These are phyloP conservation scores for Macropodus opercularis DNA, from an alignment of 2,797 vertebrate genomes.

Conservation along the genomic window DNA sequence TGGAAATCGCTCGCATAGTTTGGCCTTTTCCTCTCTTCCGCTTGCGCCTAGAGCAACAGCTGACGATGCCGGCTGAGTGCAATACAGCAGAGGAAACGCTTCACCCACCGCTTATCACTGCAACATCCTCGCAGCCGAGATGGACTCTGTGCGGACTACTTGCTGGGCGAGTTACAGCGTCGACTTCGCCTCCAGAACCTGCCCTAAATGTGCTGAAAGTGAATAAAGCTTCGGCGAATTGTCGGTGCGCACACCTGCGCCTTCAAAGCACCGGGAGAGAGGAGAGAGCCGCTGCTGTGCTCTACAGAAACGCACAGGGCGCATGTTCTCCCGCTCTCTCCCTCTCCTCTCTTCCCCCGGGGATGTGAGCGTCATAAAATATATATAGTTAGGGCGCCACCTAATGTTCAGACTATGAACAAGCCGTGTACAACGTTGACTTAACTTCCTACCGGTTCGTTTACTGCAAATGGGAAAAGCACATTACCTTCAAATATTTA, in stretches of 20 bases:
- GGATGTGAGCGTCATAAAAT: constrained; percentile 30
- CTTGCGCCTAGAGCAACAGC: constrained; percentile 79
- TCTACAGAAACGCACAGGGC: constrained; percentile 8
- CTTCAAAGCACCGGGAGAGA: constrained; percentile 45
- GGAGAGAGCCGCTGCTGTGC: constrained; percentile 40
- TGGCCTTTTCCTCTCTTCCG: constrained; percentile 57
- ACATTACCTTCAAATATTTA: background rate
- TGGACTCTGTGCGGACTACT: constrained; percentile 25
- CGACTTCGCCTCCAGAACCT: constrained; percentile 27
- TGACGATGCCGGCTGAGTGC: constrained; percentile 72
- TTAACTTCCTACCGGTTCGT: background rate
- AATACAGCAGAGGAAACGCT: constrained; percentile 55
- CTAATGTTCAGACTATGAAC: constrained; percentile 29
- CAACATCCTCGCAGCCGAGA: constrained; percentile 60
- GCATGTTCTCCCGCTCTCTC: constrained; percentile 30
- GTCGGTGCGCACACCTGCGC: constrained; percentile 62
- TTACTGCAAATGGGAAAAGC: too few species aligned
- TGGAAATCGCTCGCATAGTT: constrained; percentile 70
- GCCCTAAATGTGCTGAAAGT: constrained; percentile 24
- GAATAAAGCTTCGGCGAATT: constrained; percentile 22
- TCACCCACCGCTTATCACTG: constrained; percentile 58
- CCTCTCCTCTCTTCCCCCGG: constrained; percentile 37
- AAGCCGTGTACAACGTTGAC: background rate
- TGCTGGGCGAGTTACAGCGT: constrained; percentile 34
- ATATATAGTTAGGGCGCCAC: constrained; percentile 59